A percentile compares a stretch with the other conserved stretches of the same genome.
Evolutionary conservation across 2,888 invertebrate species (phyloP).

Genomic region (Eledona agricola): DNA sequence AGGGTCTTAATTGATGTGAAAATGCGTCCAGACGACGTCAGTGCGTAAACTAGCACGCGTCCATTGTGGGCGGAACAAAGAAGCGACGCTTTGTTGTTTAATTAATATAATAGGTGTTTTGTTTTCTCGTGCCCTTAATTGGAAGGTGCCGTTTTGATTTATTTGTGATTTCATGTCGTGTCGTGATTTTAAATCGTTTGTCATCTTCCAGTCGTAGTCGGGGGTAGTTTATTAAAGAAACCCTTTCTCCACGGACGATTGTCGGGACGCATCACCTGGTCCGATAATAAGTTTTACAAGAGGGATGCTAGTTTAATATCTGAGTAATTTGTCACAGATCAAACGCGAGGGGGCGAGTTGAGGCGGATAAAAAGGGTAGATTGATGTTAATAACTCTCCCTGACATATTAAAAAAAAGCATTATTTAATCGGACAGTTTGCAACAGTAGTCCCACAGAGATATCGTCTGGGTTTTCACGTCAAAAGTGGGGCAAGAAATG

Average conservation of each 20-base stretch:
- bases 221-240: conserved; percentile 38
- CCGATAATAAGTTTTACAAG: conserved; percentile 42
- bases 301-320: conserved; percentile 49
- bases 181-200: conserved; percentile 34
- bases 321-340: conserved; percentile 48
- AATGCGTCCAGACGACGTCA: conserved; percentile 31
- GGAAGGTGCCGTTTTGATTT: conserved; percentile 41
- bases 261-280: conserved; percentile 37
- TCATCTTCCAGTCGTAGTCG: conserved; percentile 24
- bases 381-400: conserved; percentile 16
- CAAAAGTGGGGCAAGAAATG: no score
- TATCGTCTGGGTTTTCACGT: no score
- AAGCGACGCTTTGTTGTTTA: conserved; percentile 43
- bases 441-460: no score
- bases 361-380: conserved; percentile 5
- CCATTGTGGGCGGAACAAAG: conserved; percentile 46
- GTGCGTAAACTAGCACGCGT: conserved; percentile 49
- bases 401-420: no score
- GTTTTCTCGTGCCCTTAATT: conserved; percentile 48
- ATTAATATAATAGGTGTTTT: conserved; percentile 53
- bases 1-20: conserved; percentile 40
- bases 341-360: conserved; percentile 23
- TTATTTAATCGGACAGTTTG: no score
- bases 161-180: conserved; percentile 21
- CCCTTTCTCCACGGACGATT: conserved; percentile 27